Base-by-base conservation (phyloP, 2,888 invertebrate species). In the Plebejus anna region DNA sequence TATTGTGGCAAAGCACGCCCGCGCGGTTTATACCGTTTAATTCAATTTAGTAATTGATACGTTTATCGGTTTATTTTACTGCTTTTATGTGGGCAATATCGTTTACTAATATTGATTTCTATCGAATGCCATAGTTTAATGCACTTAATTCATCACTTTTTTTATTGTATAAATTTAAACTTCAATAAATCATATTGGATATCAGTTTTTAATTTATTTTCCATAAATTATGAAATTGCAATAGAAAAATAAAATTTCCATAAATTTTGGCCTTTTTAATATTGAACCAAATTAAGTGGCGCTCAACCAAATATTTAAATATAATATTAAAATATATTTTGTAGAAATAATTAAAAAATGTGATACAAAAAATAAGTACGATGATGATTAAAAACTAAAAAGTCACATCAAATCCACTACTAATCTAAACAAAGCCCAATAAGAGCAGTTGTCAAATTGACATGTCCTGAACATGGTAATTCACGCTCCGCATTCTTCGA, bases 11-110 rank as follows among this genome's bases (percentile, higher is more conserved):
- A 85, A 84, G 88, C 88, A 88, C 87, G 86, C 85, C 85, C 89
- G 88, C 89, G 88, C 90, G 90, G 89, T 87, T 91, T 91, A 90
- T 89, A 89, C 88, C 91, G 91, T 89, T 93, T 92, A 92, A 93
- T 93, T 93, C 91, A 92, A 93, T 93, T 92, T 91, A 90, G 92
- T 92, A 92, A 92, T 92, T 93, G 92, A 92, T 92, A 92, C 89
- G 88, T 90, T 90, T 89, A 89, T 88, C 86, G 88, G 87, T 86
- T 85, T 86, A 86, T 86, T 88, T 88, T 86, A 83, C 85, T 83
- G 81, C 83, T 85, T 85, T 85, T 82, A 47, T 73, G 55, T 32
- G 47, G 55, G 28, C 28, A 51, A 73, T 73, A 70, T 61, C 57
- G 55, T 36, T 66, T 73, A 77, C 55, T 73, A 28, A 55, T 22